These are phyloP conservation scores for Pentamera pediparva DNA, from an alignment of 53 echinoderm and acorn worm species.

Conservation along the genomic window DNA sequence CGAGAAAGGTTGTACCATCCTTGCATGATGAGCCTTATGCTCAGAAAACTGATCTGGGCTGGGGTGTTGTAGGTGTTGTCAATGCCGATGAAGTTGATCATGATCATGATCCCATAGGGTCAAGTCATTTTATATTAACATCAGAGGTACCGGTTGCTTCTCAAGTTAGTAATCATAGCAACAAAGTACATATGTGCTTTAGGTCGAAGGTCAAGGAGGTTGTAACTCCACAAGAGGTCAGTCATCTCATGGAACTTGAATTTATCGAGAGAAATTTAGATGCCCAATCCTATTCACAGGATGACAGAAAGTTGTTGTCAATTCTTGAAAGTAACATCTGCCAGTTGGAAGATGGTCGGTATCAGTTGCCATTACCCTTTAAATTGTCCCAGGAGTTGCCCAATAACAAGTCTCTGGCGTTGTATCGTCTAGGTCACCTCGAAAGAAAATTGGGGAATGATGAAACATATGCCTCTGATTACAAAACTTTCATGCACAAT, in stretches of 20 bases:
- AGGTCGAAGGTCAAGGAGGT: background rate
- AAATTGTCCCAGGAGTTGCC: background rate
- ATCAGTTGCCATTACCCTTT: background rate
- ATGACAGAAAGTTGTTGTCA: background rate
- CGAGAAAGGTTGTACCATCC: background rate
- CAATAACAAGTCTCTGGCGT: background rate
- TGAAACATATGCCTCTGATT: background rate
- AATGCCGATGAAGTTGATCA: background rate
- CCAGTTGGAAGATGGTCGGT: background rate
- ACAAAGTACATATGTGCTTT: background rate
- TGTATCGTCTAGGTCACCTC: background rate
- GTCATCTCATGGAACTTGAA: background rate
- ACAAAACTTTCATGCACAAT: background rate
- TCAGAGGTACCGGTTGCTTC: background rate
- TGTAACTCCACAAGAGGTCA: background rate
- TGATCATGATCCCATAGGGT: background rate
- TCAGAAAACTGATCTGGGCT: constrained; percentile 32
- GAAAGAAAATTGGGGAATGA: background rate
- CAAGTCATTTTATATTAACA: background rate
- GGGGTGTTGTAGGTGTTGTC: constrained; percentile 39
- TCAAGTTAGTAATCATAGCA: background rate
- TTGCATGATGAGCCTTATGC: constrained; percentile 24
- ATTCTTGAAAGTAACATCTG: background rate
- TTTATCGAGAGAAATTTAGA: background rate
- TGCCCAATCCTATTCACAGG: background rate